Percentiles rank a stretch among this genome's conserved stretches.
phyloP scores from a whole-genome alignment of 2,113 vertebrate species.

The Lophotis ruficrista region DNA sequence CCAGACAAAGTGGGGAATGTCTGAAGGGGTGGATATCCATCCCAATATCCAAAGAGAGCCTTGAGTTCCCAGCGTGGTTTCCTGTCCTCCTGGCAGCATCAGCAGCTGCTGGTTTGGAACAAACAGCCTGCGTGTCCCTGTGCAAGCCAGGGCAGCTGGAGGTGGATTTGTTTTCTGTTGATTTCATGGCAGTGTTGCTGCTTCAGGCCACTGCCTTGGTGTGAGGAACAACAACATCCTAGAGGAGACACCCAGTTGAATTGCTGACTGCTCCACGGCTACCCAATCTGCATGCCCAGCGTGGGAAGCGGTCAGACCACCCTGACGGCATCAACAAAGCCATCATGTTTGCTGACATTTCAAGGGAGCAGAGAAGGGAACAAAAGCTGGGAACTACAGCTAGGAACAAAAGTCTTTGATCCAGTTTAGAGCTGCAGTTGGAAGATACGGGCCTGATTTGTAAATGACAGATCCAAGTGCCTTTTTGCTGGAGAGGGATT shows the following conservation, averaged over 20 bases:
- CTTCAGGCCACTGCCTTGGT: slow-evolving; percentile 31
- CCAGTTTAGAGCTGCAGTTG: background rate
- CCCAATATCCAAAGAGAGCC: background rate
- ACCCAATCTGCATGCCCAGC: background rate
- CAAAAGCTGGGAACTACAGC: slow-evolving; percentile 21
- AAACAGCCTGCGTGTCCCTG: background rate
- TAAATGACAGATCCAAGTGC: background rate
- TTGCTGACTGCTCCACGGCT: background rate
- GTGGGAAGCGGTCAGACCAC: slow-evolving; percentile 55
- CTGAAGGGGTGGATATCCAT: background rate
- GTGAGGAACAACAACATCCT: slow-evolving; percentile 38
- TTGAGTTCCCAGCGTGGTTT: background rate
- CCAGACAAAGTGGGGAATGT: background rate
- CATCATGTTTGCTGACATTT: slow-evolving; percentile 61
- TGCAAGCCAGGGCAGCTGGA: slow-evolving; percentile 25
- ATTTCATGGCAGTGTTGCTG: slow-evolving; percentile 48
- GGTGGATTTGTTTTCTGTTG: slow-evolving; percentile 54
- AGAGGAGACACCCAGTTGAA: slow-evolving; percentile 6
- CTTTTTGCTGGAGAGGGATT: background rate
- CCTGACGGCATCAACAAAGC: slow-evolving; percentile 33
- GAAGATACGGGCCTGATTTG: background rate
- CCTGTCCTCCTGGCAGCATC: background rate
- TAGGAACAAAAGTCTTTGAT: slow-evolving; percentile 33
- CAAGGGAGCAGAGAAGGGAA: slow-evolving; percentile 10
- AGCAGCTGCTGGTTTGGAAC: slow-evolving; percentile 19